Conservation (phyloP, 2,888 invertebrate species). For the Xestobium rufovillosum region DNA sequence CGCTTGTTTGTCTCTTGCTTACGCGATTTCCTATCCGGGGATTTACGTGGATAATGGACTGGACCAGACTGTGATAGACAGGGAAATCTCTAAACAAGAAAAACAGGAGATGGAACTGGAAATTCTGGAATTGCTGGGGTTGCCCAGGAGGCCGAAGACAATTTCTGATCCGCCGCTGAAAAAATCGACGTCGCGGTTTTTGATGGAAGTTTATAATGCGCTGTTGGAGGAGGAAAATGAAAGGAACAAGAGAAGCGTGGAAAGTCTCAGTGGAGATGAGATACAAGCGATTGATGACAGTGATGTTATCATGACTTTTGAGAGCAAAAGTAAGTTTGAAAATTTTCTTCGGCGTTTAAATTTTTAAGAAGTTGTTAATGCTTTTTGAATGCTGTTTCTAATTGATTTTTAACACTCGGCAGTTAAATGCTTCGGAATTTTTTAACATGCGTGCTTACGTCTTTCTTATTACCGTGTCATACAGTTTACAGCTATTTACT, state of each 20-base stretch:
- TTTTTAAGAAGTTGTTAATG: too few species aligned
- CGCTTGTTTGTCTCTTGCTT: too few species aligned
- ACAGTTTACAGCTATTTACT: too few species aligned
- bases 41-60: slow-evolving; percentile 82
- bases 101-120: slow-evolving; percentile 80
- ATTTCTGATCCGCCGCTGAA: slow-evolving; percentile 37
- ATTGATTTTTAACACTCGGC: too few species aligned
- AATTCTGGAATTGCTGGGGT: slow-evolving; percentile 78
- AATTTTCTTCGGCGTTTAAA: too few species aligned
- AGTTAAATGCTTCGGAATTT: too few species aligned
- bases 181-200: slow-evolving; percentile 78
- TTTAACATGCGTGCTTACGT: too few species aligned
- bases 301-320: slow-evolving; percentile 92
- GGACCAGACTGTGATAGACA: slow-evolving; percentile 77
- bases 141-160: slow-evolving; percentile 70
- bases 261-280: slow-evolving; percentile 72
- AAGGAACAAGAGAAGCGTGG: slow-evolving; percentile 47
- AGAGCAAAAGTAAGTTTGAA: slow-evolving; percentile 70
- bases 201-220: slow-evolving; percentile 80
- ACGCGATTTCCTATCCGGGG: too few species aligned
- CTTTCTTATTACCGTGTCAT: too few species aligned
- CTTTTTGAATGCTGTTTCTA: too few species aligned
- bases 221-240: slow-evolving; percentile 54
- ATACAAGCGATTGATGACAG: slow-evolving; percentile 81
- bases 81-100: slow-evolving; percentile 65